Evolutionary conservation across 2,113 vertebrate species (phyloP).

Genomic region (Laticauda laticaudata): DNA sequence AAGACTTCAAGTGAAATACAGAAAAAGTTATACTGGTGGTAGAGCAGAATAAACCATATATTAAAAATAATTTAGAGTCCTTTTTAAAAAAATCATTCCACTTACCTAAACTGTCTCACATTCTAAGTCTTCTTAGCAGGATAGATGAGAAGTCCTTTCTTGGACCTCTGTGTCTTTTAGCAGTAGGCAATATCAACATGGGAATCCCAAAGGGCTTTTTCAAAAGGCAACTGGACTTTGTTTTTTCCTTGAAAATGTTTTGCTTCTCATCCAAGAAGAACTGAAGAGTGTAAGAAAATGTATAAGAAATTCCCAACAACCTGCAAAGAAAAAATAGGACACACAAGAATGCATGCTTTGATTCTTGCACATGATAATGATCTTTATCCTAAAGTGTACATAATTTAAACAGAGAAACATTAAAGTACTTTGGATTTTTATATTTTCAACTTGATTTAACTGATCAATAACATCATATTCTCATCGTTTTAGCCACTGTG

Average conservation of each 20-base stretch:
- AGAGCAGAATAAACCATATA: not conserved
- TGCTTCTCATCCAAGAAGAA: too few relatives aligned
- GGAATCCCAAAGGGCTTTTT: not conserved
- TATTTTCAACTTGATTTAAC: conserved; percentile 68
- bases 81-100: too few relatives aligned
- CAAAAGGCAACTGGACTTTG: too few relatives aligned
- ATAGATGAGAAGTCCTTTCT: not conserved
- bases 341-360: conserved; percentile 18
- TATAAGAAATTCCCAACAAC: not conserved
- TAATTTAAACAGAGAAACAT: conserved; percentile 42
- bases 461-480: conserved; percentile 77
- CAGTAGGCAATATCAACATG: not conserved
- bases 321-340: not conserved
- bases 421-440: conserved; percentile 57
- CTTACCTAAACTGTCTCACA: not conserved
- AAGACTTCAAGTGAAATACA: not conserved
- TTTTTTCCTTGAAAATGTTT: too few relatives aligned
- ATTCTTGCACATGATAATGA: conserved; percentile 32
- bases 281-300: too few relatives aligned
- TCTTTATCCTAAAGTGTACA: conserved; percentile 38
- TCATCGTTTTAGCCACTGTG: conserved; percentile 73
- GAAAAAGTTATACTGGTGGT: not conserved
- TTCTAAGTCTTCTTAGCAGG: not conserved
- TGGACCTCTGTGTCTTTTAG: not conserved
- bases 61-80: not conserved